phyloP scores from a whole-genome alignment of 2,888 invertebrate genomes.

The Hypolimnas misippus region DNA sequence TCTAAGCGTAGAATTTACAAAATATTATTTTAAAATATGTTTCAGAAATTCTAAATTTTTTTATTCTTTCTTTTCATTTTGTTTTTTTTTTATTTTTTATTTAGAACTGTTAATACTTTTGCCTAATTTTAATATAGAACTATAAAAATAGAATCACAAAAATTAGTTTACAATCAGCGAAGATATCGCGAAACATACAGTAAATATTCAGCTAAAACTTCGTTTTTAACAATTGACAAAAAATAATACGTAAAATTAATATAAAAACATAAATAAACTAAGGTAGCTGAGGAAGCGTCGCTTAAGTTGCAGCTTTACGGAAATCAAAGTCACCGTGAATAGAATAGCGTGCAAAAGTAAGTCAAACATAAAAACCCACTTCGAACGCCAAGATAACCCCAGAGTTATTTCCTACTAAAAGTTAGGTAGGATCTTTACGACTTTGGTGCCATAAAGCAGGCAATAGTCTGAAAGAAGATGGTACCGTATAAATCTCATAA shows the following conservation, averaged over 20 bases:
- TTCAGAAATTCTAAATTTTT: too few relatives aligned
- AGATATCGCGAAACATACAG: too few relatives aligned
- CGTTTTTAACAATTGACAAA: background rate
- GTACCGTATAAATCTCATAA: conserved; percentile 28
- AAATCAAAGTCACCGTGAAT: conserved; percentile 5
- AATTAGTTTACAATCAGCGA: too few relatives aligned
- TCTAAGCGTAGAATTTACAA: too few relatives aligned
- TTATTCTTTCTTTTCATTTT: too few relatives aligned
- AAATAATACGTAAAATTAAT: background rate
- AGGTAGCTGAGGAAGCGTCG: background rate
- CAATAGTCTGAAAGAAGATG: conserved; percentile 19
- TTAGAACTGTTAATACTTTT: too few relatives aligned
- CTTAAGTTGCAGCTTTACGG: background rate
- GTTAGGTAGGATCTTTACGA: conserved; percentile 22
- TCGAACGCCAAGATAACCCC: conserved; percentile 12
- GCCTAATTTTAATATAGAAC: too few relatives aligned
- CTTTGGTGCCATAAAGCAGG: conserved; percentile 16
- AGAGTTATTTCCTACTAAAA: conserved; percentile 16
- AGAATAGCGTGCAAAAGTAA: conserved; percentile 1
- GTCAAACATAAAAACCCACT: conserved; percentile 12
- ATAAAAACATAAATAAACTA: background rate
- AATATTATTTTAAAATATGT: too few relatives aligned
- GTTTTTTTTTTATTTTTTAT: too few relatives aligned
- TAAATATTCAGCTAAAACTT: too few relatives aligned
- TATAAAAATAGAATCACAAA: too few relatives aligned